These are phyloP conservation scores for Callosobruchus maculatus DNA, from an alignment of 2,888 invertebrate genomes.

Conservation along the genomic window DNA sequence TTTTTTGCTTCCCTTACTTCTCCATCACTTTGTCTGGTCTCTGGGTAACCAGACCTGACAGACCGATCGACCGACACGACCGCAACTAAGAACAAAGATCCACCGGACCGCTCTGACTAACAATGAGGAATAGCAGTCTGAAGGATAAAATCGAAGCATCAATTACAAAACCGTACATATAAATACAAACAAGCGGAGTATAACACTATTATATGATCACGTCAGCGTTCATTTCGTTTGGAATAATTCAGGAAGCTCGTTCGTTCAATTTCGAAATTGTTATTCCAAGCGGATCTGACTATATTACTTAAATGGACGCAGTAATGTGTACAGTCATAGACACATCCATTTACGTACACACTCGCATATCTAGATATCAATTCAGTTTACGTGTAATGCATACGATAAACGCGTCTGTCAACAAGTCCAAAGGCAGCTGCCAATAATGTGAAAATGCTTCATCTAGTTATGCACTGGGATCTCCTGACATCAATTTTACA, in stretches of 20 bases:
- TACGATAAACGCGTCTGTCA: background rate
- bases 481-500: background rate
- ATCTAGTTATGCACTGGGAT: background rate
- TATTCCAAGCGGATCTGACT: background rate
- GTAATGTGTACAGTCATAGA: background rate
- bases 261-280: background rate
- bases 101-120: no score
- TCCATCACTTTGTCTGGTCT: no score
- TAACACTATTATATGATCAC: background rate
- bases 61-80: no score
- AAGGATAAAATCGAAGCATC: no score
- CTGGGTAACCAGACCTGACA: no score
- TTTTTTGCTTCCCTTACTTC: no score
- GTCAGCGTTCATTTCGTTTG: background rate
- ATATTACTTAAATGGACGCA: background rate
- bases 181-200: no score
- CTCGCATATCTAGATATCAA: background rate
- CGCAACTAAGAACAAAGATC: no score
- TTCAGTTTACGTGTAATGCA: background rate
- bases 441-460: background rate
- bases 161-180: no score
- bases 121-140: no score
- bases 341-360: background rate
- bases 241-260: background rate
- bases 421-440: background rate